Evolutionary conservation across 2,888 invertebrate species (phyloP).

Genomic region (Chromoteleia sp.): DNA sequence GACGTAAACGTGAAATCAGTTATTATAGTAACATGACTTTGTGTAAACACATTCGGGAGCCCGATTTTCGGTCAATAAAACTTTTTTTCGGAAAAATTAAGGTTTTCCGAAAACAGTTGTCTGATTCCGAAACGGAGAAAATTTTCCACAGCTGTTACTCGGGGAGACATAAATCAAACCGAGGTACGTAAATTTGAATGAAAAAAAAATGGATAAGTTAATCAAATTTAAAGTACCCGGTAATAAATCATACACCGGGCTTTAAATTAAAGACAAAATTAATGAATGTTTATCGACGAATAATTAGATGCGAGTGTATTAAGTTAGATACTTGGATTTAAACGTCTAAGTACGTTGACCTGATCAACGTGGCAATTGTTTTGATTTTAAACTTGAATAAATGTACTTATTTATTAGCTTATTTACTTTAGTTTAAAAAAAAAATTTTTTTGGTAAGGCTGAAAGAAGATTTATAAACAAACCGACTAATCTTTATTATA

Average conservation of each 20-base stretch:
- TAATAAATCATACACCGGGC: constrained; percentile 7
- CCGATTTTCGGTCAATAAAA: constrained; percentile 36
- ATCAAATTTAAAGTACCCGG: constrained; percentile 12
- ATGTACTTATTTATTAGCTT: no score
- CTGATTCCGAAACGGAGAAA: constrained; percentile 28
- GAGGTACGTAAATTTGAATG: constrained; percentile 27
- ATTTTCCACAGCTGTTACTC: constrained; percentile 46
- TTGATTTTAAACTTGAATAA: no score
- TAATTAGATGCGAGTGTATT: no score
- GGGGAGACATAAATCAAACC: constrained; percentile 48
- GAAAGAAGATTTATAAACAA: no score
- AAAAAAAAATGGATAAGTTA: constrained; percentile 36
- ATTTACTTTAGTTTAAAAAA: no score
- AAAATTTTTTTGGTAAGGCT: no score
- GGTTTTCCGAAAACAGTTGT: constrained; percentile 48
- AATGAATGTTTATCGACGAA: no score
- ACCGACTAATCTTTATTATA: no score
- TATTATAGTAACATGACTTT: constrained; percentile 37
- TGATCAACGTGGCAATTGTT: no score
- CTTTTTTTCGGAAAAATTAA: constrained; percentile 40
- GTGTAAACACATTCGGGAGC: constrained; percentile 23
- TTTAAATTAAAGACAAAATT: background rate
- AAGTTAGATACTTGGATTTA: no score
- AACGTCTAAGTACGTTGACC: no score
- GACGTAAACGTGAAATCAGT: constrained; percentile 28